Percentiles rank a stretch among this genome's conserved stretches.
Conservation (phyloP, 2,888 invertebrate species). For the Alloplasta piceator region DNA sequence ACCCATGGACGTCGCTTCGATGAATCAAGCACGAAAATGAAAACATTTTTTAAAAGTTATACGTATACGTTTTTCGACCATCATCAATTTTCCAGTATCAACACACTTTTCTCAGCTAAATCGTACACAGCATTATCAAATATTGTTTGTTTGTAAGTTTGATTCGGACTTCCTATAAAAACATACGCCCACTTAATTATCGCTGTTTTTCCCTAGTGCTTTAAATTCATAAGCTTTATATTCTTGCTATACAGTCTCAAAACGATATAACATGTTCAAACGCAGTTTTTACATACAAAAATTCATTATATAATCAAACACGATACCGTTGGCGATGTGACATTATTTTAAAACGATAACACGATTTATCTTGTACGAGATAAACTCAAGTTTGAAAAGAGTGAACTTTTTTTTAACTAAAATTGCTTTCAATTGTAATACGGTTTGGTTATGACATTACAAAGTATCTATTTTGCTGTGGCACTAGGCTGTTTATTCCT, state of each 20-base stretch:
- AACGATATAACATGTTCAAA: background rate
- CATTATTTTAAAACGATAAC: slow-evolving; percentile 54
- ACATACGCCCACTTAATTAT: slow-evolving; percentile 48
- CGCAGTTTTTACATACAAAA: too few species aligned
- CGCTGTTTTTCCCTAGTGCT: slow-evolving; percentile 12
- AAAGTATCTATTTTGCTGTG: slow-evolving; percentile 75
- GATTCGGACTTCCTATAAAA: slow-evolving; percentile 40
- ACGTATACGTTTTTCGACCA: slow-evolving; percentile 34
- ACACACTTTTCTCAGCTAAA: slow-evolving; percentile 25
- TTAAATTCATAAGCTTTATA: slow-evolving; percentile 4
- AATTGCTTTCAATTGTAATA: slow-evolving; percentile 78
- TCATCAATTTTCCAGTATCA: slow-evolving; percentile 30
- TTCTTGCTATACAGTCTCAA: slow-evolving; percentile 45
- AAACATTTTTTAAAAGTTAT: slow-evolving; percentile 27
- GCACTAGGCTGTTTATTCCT: slow-evolving; percentile 70
- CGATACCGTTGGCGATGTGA: slow-evolving; percentile 54
- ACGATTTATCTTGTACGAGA: slow-evolving; percentile 30
- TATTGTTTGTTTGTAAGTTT: slow-evolving; percentile 47
- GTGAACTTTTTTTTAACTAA: slow-evolving; percentile 40
- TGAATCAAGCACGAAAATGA: background rate
- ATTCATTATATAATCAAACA: slow-evolving; percentile 15
- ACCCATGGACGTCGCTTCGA: background rate
- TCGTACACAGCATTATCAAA: slow-evolving; percentile 42
- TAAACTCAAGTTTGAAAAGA: slow-evolving; percentile 36
- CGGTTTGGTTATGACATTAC: slow-evolving; percentile 80